Percentiles rank a stretch among this genome's conserved stretches.
phyloP scores from a whole-genome alignment of 2,113 vertebrate species.

The Brachyhypopomus gauderio region DNA sequence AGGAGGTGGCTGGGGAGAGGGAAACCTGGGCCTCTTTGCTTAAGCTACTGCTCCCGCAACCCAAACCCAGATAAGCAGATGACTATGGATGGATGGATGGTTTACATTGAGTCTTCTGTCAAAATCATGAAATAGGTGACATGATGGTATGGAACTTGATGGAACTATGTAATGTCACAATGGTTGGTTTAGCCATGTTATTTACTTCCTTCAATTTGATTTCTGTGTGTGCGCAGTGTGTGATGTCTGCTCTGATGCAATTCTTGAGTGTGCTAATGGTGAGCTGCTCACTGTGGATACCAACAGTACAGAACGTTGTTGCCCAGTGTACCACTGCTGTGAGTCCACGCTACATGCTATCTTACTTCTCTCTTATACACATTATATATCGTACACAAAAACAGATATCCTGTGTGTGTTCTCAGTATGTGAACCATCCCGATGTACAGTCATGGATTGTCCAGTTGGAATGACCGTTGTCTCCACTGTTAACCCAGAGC shows the following conservation, averaged over 20 bases:
- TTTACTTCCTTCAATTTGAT: neutral
- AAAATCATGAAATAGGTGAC: too few species aligned
- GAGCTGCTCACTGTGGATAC: constrained; percentile 83
- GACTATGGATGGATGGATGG: too few species aligned
- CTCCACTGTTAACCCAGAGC: constrained; percentile 76
- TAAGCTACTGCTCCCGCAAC: too few species aligned
- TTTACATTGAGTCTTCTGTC: too few species aligned
- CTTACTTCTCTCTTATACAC: neutral
- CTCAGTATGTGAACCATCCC: constrained; percentile 87
- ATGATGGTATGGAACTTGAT: too few species aligned
- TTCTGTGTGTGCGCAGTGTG: constrained; percentile 77
- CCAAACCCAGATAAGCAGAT: too few species aligned
- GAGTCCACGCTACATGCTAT: constrained; percentile 55
- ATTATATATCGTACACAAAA: constrained; percentile 5
- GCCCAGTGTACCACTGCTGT: constrained; percentile 90
- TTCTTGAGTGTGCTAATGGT: constrained; percentile 83
- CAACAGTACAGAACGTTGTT: constrained; percentile 88
- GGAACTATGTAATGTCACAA: too few species aligned
- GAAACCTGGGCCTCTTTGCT: too few species aligned
- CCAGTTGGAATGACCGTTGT: constrained; percentile 81
- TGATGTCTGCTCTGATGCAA: constrained; percentile 73
- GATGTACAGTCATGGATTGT: constrained; percentile 83
- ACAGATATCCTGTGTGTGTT: neutral
- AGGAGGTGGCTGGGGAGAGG: too few species aligned
- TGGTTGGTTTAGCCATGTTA: too few species aligned